A percentile compares a stretch with the other conserved stretches of the same genome.
Conservation (phyloP, 2,888 invertebrate species). For the Aleiodes testaceus region DNA sequence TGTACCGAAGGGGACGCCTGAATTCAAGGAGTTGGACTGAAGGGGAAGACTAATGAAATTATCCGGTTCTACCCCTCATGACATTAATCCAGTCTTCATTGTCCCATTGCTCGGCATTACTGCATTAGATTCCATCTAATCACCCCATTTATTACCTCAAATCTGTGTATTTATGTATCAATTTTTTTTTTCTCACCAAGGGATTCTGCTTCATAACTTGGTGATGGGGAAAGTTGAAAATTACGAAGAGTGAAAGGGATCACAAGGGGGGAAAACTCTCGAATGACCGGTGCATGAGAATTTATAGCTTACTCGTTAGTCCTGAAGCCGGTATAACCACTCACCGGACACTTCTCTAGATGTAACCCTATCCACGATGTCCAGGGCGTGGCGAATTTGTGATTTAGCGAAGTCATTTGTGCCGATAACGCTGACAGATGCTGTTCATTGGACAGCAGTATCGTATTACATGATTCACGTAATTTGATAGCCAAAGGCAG, state of each 20-base stretch:
- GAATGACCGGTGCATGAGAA: conserved; percentile 53
- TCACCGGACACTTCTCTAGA: conserved; percentile 63
- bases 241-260: conserved; percentile 23
- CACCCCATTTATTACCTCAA: no score
- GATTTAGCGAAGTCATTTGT: conserved; percentile 71
- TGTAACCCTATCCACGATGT: conserved; percentile 69
- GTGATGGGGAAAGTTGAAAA: not conserved
- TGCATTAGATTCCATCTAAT: not conserved
- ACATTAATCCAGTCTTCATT: conserved; percentile 2
- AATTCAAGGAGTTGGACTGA: not conserved
- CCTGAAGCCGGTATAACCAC: conserved; percentile 45
- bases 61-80: conserved; percentile 67
- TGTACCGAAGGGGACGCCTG: conserved; percentile 32
- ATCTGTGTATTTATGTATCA: conserved; percentile 6
- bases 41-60: conserved; percentile 67
- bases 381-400: conserved; percentile 71
- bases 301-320: conserved; percentile 68
- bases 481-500: not conserved
- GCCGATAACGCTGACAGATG: conserved; percentile 70
- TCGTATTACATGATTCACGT: conserved; percentile 12
- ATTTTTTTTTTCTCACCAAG: conserved; percentile 10
- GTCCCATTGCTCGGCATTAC: not conserved
- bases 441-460: conserved; percentile 31
- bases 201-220: not conserved
- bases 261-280: conserved; percentile 24